Conservation (phyloP, 1,140 invertebrate species). For the Lepeophtheirus salmonis region DNA sequence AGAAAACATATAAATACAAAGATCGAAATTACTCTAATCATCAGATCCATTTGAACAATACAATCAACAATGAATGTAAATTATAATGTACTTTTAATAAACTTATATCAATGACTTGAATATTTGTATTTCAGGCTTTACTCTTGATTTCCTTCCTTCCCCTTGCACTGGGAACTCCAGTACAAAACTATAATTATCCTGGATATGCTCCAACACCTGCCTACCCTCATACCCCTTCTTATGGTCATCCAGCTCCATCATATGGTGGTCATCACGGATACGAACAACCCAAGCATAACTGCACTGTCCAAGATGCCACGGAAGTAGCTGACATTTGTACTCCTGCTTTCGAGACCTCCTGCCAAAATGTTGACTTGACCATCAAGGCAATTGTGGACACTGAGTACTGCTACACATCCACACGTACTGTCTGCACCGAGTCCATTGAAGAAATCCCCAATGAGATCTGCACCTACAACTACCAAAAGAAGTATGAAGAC, state of each 20-base stretch:
- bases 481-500: slow-evolving; percentile 12
- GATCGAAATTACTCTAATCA: too few species aligned
- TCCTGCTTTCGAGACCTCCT: slow-evolving; percentile 14
- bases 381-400: slow-evolving; percentile 15
- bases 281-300: slow-evolving; percentile 18
- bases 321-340: slow-evolving; percentile 16
- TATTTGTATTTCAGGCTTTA: slow-evolving; percentile 1
- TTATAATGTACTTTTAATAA: too few species aligned
- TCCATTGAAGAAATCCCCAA: slow-evolving; percentile 17
- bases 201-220: slow-evolving; percentile 9
- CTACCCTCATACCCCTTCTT: slow-evolving; percentile 2
- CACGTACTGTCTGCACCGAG: slow-evolving; percentile 18
- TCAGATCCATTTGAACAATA: too few species aligned
- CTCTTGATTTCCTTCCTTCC: background rate
- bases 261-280: slow-evolving; percentile 6
- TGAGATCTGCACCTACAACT: slow-evolving; percentile 17
- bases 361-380: slow-evolving; percentile 9
- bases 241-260: background rate
- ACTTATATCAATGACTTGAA: too few species aligned
- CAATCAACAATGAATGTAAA: too few species aligned
- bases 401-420: slow-evolving; percentile 10
- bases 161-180: background rate
- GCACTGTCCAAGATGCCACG: slow-evolving; percentile 13
- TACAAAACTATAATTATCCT: background rate
- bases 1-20: too few species aligned